Percentiles rank a stretch among this genome's conserved stretches.
Evolutionary conservation across 2,113 vertebrate species (phyloP).

Genomic region (Gnathonemus longibarbis): DNA sequence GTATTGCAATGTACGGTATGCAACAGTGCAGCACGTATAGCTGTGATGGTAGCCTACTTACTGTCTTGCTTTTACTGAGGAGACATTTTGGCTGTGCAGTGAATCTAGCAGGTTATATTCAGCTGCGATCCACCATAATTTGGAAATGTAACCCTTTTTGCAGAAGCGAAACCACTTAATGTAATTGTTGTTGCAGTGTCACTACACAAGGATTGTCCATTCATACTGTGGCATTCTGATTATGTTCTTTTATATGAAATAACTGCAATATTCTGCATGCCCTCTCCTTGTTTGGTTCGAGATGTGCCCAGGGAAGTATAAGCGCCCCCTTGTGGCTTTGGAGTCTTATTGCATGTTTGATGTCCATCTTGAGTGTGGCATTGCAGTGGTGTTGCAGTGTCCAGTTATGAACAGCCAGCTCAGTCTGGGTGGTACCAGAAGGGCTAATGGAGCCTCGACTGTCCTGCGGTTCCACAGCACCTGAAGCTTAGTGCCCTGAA

Average conservation of each 20-base stretch:
- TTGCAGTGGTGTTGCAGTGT: background rate
- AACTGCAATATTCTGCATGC: background rate
- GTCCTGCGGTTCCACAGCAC: slow-evolving; percentile 60
- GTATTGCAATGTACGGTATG: background rate
- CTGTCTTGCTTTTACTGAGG: background rate
- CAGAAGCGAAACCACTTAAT: background rate
- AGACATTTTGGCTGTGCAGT: background rate
- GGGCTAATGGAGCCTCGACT: background rate
- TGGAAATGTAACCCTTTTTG: background rate
- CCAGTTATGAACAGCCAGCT: background rate
- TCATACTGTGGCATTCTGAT: background rate
- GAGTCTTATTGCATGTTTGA: background rate
- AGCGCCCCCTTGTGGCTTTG: background rate
- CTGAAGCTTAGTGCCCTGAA: slow-evolving; percentile 80
- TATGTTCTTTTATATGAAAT: background rate
- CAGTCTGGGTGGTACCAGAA: background rate
- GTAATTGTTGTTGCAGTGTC: background rate
- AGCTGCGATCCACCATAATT: background rate
- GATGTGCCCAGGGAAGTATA: background rate
- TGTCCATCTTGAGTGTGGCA: background rate
- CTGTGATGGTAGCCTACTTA: background rate
- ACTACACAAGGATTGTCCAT: background rate
- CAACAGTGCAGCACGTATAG: background rate
- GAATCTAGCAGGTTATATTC: background rate
- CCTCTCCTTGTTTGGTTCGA: background rate